Percentiles rank a stretch among this genome's conserved stretches.
phyloP scores from a whole-genome alignment of 2,113 vertebrate genomes.

The Scopus umbretta region DNA sequence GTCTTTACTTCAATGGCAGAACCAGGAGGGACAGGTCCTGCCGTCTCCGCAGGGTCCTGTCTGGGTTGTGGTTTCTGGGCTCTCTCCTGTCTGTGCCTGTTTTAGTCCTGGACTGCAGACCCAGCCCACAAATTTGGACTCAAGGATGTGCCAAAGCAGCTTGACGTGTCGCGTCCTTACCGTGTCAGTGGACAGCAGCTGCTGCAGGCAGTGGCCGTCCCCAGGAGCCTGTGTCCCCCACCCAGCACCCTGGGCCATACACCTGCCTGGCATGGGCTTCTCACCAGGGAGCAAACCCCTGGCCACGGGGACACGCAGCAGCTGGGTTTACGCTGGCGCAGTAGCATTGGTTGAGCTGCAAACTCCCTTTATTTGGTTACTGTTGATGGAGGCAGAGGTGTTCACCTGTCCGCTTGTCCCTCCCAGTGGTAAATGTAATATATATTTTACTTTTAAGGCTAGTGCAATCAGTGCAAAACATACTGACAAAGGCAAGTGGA shows the following conservation, averaged over 20 bases:
- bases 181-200: accelerated
- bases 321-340: accelerated
- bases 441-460: neutral
- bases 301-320: neutral
- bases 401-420: accelerated
- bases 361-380: neutral
- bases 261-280: neutral
- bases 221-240: neutral
- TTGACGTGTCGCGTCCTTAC: accelerated
- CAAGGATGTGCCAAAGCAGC: accelerated
- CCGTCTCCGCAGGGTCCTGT: accelerated
- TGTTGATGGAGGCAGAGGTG: neutral
- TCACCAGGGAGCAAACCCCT: neutral
- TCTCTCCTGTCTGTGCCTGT: neutral
- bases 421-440: neutral
- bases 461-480: accelerated
- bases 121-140: neutral
- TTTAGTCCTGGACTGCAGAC: neutral
- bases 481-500: neutral
- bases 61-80: neutral
- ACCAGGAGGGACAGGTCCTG: neutral
- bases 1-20: neutral
- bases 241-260: neutral
- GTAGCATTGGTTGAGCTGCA: neutral
- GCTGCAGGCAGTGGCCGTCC: accelerated